Evolutionary conservation across 2,888 invertebrate species (phyloP).

Genomic region (Cantharis flavilabris): DNA sequence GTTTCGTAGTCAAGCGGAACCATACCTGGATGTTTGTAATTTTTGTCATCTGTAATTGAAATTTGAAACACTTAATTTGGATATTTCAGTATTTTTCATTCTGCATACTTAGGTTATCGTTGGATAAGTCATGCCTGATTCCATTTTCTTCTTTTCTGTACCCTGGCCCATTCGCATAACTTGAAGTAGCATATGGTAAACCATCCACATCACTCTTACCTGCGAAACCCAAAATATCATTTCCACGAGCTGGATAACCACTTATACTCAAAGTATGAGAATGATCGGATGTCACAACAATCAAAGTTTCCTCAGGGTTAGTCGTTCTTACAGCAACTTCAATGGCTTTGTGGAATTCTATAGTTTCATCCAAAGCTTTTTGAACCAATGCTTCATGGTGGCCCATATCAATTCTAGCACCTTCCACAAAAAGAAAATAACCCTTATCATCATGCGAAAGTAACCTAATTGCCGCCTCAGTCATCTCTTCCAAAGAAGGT

Average conservation of each 20-base stretch:
- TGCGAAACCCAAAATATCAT: slow-evolving; percentile 59
- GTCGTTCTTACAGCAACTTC: slow-evolving; percentile 67
- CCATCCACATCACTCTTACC: slow-evolving; percentile 58
- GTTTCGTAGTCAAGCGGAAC: slow-evolving; percentile 66
- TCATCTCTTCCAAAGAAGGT: slow-evolving; percentile 78
- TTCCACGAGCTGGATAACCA: slow-evolving; percentile 74
- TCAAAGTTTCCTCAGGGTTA: slow-evolving; percentile 69
- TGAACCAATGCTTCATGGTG: slow-evolving; percentile 72
- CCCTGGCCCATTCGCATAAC: slow-evolving; percentile 63
- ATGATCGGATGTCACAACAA: slow-evolving; percentile 80
- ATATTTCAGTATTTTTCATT: neutral
- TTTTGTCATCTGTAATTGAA: slow-evolving; percentile 46
- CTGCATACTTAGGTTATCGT: slow-evolving; percentile 44
- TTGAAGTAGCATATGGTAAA: slow-evolving; percentile 67
- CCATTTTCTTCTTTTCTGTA: slow-evolving; percentile 4
- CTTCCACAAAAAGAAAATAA: slow-evolving; percentile 75
- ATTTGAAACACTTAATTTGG: neutral
- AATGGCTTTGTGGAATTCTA: slow-evolving; percentile 64
- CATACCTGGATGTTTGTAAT: slow-evolving; percentile 62
- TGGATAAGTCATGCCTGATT: slow-evolving; percentile 57
- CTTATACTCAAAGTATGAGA: slow-evolving; percentile 76
- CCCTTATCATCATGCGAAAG: slow-evolving; percentile 67
- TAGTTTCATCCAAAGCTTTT: slow-evolving; percentile 76
- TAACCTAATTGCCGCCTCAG: slow-evolving; percentile 72
- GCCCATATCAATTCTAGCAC: slow-evolving; percentile 73